phyloP scores from a whole-genome alignment of 2,797 vertebrate species.

The Semotilus atromaculatus region DNA sequence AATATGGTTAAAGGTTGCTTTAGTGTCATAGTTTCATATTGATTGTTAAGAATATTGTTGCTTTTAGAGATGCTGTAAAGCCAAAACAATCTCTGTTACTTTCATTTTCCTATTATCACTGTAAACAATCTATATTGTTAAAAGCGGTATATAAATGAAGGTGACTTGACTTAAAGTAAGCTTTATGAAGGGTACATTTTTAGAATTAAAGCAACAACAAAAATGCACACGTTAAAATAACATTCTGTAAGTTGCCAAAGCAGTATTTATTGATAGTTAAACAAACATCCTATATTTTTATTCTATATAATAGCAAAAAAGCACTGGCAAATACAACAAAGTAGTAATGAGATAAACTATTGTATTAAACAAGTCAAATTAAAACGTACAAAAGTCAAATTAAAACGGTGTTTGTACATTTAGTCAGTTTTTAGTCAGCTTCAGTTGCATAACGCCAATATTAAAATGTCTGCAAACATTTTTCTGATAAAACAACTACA shows the following conservation, averaged over 20 bases:
- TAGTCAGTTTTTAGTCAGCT: neutral
- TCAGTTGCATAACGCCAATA: neutral
- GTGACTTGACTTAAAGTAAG: neutral
- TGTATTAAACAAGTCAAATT: neutral
- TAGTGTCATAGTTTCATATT: neutral
- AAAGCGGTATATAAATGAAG: too few species aligned
- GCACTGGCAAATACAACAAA: neutral
- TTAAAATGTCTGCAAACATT: neutral
- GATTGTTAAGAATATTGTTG: neutral
- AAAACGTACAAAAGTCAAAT: neutral
- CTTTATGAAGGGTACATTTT: neutral
- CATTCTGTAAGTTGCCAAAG: neutral
- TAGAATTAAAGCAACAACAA: too few species aligned
- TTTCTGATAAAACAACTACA: neutral
- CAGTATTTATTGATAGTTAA: neutral
- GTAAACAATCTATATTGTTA: too few species aligned
- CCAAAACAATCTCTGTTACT: too few species aligned
- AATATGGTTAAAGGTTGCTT: conserved; percentile 21
- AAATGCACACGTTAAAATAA: neutral
- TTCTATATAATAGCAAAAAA: neutral
- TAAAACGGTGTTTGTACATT: neutral
- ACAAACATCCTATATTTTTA: neutral
- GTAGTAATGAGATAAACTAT: neutral
- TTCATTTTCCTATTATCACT: too few species aligned
- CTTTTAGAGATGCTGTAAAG: too few species aligned